A percentile compares a stretch with the other conserved stretches of the same genome.
Conservation (phyloP, 2,888 invertebrate species). For the Crocallis elinguaria region DNA sequence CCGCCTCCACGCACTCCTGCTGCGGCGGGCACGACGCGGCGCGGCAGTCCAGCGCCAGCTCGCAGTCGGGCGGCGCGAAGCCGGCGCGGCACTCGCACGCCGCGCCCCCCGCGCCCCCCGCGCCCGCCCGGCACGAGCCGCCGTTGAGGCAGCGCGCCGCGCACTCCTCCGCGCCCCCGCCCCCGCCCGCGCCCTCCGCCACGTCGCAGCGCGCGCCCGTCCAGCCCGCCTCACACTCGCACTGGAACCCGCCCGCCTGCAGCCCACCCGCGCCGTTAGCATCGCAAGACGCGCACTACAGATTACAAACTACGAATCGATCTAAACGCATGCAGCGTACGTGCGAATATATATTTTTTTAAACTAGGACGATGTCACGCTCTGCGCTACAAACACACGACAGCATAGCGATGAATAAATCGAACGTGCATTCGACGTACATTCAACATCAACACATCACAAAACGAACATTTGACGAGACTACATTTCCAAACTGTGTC, state of each 20-base stretch:
- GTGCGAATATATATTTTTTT: too few relatives aligned
- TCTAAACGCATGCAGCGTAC: too few relatives aligned
- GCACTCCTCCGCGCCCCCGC: slow-evolving; percentile 72
- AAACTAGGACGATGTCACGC: too few relatives aligned
- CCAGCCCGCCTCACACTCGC: slow-evolving; percentile 90
- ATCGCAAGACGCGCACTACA: background rate
- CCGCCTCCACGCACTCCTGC: slow-evolving; percentile 81
- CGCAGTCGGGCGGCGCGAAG: slow-evolving; percentile 87
- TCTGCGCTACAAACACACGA: too few relatives aligned
- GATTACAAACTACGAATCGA: background rate
- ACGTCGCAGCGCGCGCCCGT: slow-evolving; percentile 70
- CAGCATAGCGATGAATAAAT: too few relatives aligned
- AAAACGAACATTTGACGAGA: too few relatives aligned
- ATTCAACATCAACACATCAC: background rate
- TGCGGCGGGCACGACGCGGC: slow-evolving; percentile 57
- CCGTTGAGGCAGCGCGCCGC: slow-evolving; percentile 86
- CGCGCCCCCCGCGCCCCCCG: slow-evolving; percentile 50
- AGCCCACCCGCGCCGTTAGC: background rate
- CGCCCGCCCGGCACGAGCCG: slow-evolving; percentile 80
- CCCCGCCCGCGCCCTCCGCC: slow-evolving; percentile 36
- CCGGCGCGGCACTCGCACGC: slow-evolving; percentile 87
- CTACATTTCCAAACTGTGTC: too few relatives aligned
- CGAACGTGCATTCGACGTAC: background rate
- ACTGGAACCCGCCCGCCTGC: slow-evolving; percentile 82
- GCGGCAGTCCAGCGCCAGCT: slow-evolving; percentile 88